phyloP scores from a whole-genome alignment of 2,797 vertebrate species.

The Ficedula albicollis region DNA sequence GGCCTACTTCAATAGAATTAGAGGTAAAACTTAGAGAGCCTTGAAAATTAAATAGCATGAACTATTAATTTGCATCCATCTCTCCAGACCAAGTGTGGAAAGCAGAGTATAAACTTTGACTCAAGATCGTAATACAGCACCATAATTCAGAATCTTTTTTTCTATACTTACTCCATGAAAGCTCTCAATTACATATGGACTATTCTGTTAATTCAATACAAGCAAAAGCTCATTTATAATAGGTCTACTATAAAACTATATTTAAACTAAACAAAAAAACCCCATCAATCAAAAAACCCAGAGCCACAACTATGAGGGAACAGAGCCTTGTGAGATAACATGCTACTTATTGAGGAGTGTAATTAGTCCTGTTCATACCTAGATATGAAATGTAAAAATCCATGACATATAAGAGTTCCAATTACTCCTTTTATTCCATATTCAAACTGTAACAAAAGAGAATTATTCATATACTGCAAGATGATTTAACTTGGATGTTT shows the following conservation, averaged over 20 bases:
- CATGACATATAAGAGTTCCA: not conserved
- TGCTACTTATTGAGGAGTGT: not conserved
- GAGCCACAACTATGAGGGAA: not conserved
- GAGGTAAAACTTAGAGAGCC: not conserved
- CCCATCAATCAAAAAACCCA: not conserved
- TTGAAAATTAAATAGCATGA: not conserved
- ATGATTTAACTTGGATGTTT: not conserved
- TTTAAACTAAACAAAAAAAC: not conserved
- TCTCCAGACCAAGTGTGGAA: not conserved
- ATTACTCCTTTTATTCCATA: not conserved
- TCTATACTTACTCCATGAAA: not conserved
- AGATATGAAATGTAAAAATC: not conserved
- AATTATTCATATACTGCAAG: slow-evolving; percentile 8
- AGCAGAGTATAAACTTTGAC: not conserved
- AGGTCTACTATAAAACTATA: not conserved
- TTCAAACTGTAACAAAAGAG: not conserved
- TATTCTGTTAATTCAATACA: not conserved
- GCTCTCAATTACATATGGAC: not conserved
- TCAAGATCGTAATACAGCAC: not conserved
- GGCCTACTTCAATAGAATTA: not conserved
- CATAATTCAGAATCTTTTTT: not conserved
- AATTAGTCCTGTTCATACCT: not conserved
- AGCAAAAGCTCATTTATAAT: not conserved
- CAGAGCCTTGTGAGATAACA: not conserved
- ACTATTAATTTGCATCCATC: not conserved